These are phyloP conservation scores for Corythornis vintsioides DNA, from an alignment of 2,113 vertebrate genomes.

Conservation along the genomic window DNA sequence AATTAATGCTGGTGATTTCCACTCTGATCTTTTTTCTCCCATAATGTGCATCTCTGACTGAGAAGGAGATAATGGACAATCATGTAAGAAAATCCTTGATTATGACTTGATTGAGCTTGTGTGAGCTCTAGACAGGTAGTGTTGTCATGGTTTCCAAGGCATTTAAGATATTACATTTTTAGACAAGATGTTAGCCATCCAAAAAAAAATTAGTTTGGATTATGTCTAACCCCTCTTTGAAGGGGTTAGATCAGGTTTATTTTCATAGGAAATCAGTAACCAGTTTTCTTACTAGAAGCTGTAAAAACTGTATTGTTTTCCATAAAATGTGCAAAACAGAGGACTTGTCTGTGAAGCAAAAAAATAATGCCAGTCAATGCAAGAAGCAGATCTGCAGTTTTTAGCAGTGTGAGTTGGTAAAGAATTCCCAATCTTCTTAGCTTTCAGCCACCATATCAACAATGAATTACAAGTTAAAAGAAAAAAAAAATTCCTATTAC, in stretches of 20 bases:
- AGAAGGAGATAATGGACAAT: conserved; percentile 79
- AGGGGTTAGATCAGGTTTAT: conserved; percentile 43
- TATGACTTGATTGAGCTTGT: conserved; percentile 76
- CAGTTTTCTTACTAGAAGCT: conserved; percentile 18
- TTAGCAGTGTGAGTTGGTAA: neutral
- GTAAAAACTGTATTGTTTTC: conserved; percentile 13
- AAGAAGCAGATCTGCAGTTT: neutral
- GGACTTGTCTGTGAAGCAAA: neutral
- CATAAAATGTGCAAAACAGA: neutral
- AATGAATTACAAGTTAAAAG: neutral
- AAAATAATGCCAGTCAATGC: neutral
- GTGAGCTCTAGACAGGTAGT: conserved; percentile 66
- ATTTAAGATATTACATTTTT: conserved; percentile 51
- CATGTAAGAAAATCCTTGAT: conserved; percentile 75
- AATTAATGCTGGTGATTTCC: conserved; percentile 68
- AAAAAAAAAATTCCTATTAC: accelerated
- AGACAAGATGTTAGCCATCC: conserved; percentile 61
- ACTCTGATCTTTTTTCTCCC: conserved; percentile 70
- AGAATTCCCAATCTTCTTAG: neutral
- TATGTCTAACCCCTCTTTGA: conserved; percentile 1
- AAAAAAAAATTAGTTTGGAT: conserved; percentile 58
- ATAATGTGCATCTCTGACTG: conserved; percentile 65
- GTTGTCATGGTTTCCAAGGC: conserved; percentile 74
- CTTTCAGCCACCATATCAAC: neutral
- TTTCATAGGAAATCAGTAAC: conserved; percentile 2